These are phyloP conservation scores for Chaenodraco wilsoni DNA, from an alignment of 2,797 vertebrate species.

Conservation along the genomic window DNA sequence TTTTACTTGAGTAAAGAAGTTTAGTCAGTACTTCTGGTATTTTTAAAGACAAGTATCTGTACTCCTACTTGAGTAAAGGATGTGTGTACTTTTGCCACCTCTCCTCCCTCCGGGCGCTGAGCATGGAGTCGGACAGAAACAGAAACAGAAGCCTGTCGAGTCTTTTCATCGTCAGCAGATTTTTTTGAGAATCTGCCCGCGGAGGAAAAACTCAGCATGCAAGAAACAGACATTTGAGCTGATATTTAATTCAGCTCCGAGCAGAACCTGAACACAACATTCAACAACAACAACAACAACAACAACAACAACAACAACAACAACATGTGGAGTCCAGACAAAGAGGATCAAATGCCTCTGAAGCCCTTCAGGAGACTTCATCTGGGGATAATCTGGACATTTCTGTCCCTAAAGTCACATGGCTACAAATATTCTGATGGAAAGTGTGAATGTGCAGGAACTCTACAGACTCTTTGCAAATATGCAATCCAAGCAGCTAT, in stretches of 20 bases:
- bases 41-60: no score
- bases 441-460: neutral
- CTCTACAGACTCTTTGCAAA: no score
- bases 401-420: neutral
- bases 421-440: neutral
- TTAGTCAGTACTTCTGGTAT: no score
- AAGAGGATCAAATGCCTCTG: neutral
- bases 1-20: no score
- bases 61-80: no score
- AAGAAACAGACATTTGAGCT: neutral
- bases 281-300: neutral
- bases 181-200: neutral
- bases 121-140: neutral
- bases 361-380: neutral
- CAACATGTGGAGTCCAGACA: neutral
- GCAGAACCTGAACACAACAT: neutral
- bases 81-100: no score
- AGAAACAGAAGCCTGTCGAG: neutral
- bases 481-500: no score
- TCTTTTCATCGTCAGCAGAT: slow-evolving; percentile 1
- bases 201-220: neutral
- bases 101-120: neutral
- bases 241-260: neutral
- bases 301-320: no score
- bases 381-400: neutral